Evolutionary conservation across 2,113 vertebrate species (phyloP).

Genomic region (Mormyrus lacerda): DNA sequence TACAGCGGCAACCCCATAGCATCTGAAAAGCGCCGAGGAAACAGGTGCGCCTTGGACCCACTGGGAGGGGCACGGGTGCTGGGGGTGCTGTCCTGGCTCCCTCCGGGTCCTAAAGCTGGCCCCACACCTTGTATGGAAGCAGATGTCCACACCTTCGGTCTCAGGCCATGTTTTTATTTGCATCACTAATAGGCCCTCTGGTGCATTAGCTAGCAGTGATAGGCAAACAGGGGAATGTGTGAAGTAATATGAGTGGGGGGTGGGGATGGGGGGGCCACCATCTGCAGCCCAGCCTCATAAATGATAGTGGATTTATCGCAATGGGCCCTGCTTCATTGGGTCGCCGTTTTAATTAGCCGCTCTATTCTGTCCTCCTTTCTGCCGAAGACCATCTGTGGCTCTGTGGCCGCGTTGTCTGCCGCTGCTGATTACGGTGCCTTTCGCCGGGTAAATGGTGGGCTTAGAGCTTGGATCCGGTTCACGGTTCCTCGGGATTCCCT

Average conservation of each 20-base stretch:
- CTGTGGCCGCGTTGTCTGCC: background rate
- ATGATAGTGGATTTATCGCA: conserved; percentile 46
- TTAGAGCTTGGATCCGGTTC: background rate
- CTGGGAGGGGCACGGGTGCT: background rate
- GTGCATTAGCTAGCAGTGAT: conserved; percentile 34
- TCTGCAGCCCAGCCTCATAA: conserved; percentile 51
- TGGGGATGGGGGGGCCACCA: conserved; percentile 39
- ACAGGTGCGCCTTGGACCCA: background rate
- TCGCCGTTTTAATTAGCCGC: conserved; percentile 47
- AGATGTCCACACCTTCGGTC: conserved; percentile 20
- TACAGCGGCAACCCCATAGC: background rate
- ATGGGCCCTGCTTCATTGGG: conserved; percentile 23
- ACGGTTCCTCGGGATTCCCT: background rate
- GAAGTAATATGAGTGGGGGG: conserved; percentile 29
- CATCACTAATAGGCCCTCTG: conserved; percentile 45
- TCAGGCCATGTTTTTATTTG: conserved; percentile 58
- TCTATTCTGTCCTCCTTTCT: conserved; percentile 37
- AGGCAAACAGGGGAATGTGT: conserved; percentile 38
- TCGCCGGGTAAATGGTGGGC: background rate
- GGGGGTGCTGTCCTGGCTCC: background rate
- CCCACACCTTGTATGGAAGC: background rate
- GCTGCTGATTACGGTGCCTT: background rate
- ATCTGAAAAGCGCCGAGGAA: background rate
- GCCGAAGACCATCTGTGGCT: conserved; percentile 33
- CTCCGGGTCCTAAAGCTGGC: background rate